phyloP scores from a whole-genome alignment of 2,797 vertebrate genomes.

The Artibeus jamaicensis region DNA sequence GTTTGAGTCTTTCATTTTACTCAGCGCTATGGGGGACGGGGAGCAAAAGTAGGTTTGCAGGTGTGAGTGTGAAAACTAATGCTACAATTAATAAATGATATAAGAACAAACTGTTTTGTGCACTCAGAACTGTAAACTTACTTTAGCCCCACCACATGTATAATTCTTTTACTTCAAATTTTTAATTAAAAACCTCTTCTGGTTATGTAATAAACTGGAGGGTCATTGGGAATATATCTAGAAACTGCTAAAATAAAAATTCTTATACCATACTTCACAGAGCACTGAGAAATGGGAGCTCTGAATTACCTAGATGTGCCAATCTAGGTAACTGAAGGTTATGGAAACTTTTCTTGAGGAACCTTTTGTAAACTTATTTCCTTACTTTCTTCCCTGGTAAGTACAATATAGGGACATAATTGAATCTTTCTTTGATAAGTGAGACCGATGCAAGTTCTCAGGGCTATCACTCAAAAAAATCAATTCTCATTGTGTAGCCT shows the following conservation, averaged over 20 bases:
- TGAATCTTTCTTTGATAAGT: conserved; percentile 58
- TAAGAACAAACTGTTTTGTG: not conserved
- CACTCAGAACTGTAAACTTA: not conserved
- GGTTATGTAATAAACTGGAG: not conserved
- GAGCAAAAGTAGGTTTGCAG: not conserved
- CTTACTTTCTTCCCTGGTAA: conserved; percentile 13
- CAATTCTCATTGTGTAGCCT: conserved; percentile 51
- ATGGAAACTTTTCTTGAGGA: not conserved
- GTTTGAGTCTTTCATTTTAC: not conserved
- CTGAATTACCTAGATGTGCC: not conserved
- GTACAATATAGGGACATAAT: conserved; percentile 22
- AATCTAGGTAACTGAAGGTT: not conserved
- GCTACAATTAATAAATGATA: not conserved
- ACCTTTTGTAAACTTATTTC: not conserved
- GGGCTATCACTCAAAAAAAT: conserved; percentile 57
- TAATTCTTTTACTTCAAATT: conserved; percentile 19
- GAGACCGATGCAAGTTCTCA: conserved; percentile 35
- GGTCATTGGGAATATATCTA: not conserved
- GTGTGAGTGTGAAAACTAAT: not conserved
- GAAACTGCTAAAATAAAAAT: not conserved
- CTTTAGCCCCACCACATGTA: not conserved
- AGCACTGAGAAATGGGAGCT: not conserved
- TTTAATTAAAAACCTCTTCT: conserved; percentile 17
- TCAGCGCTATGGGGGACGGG: not conserved
- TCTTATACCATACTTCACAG: not conserved